Conservation (phyloP, 1,140 invertebrate species). For the Papilio polytes region DNA sequence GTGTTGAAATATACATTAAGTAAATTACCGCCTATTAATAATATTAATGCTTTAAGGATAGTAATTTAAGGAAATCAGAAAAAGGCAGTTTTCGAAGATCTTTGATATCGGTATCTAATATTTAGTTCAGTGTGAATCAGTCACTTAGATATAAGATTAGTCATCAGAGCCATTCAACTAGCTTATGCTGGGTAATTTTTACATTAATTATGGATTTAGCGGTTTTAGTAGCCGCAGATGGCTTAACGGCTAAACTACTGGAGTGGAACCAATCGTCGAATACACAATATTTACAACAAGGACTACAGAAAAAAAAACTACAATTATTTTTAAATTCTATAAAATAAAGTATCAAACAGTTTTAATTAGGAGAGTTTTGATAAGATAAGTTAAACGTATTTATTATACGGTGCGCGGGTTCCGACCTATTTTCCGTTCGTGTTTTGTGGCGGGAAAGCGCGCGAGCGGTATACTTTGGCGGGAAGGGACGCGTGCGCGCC, state of each 20-base stretch:
- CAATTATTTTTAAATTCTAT: neutral
- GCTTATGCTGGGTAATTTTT: neutral
- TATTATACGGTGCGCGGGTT: neutral
- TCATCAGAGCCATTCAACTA: too few species aligned
- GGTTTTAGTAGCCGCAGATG: neutral
- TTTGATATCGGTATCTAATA: too few species aligned
- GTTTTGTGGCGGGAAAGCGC: neutral
- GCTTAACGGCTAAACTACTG: neutral
- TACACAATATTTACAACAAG: neutral
- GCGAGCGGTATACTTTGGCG: slow-evolving; percentile 41
- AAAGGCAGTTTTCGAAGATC: too few species aligned
- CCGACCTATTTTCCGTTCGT: slow-evolving; percentile 19
- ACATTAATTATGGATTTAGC: neutral
- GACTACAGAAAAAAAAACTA: neutral
- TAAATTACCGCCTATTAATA: neutral
- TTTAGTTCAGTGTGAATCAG: too few species aligned
- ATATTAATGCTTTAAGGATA: neutral
- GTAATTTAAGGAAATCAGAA: neutral
- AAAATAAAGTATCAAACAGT: neutral
- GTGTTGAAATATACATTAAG: neutral
- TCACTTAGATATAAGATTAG: too few species aligned
- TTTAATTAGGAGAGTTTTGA: neutral
- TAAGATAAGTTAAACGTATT: neutral
- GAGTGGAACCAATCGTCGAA: neutral
- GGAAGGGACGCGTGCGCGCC: slow-evolving; percentile 52